Evolutionary conservation across 2,797 vertebrate genomes (phyloP), one percentile per base, ranked within the genome.

Genomic region (Thaleichthys pacificus): DNA sequence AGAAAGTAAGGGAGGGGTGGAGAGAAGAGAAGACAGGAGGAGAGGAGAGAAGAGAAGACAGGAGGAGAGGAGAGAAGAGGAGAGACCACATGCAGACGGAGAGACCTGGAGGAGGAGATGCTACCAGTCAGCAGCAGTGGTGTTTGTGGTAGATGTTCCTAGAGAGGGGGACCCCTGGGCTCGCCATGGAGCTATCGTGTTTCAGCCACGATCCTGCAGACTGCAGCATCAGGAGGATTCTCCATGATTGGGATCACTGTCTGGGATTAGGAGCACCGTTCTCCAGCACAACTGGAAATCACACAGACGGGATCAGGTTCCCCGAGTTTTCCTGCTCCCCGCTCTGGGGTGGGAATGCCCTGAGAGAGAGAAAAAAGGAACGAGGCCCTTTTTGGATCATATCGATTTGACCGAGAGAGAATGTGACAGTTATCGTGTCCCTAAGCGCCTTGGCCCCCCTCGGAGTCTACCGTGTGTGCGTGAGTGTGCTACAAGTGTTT

Each of bases 171-270:
- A 86, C 86, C 87, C 79, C 38, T 12, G 38, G 88, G 90, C 88
- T 86, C 86, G 79, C 77, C 56, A 90, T 91, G 91, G 92, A 85
- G 82, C 83, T 89, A 89, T 91, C 88, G 79, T 82, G 90, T 91
- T 92, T 89, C 89, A 86, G 80, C 5, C 6, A 62, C 71, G 76
- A 79, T 74, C 84, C 74, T 83, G 81, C 85, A 91, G 88, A 91
- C 86, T 90, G 91, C 89, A 84, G 89, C 85, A 89, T 89, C 86
- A 90, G 90, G n/a, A 86, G 87, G 91, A 89, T 91, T 91, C 86
- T 84, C 85, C 67, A 65, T 87, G 84, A 89, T 90, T 91, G 85
- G 88, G 82, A 87, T 84, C 85, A 77, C 82, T 85, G 89, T 90
- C 84, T 89, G 88, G 88, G 88, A 87, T 89, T 82, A 73, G 86